These are phyloP conservation scores for Sminthurinus aureus DNA, from an alignment of 2,888 invertebrate genomes.

Conservation along the genomic window DNA sequence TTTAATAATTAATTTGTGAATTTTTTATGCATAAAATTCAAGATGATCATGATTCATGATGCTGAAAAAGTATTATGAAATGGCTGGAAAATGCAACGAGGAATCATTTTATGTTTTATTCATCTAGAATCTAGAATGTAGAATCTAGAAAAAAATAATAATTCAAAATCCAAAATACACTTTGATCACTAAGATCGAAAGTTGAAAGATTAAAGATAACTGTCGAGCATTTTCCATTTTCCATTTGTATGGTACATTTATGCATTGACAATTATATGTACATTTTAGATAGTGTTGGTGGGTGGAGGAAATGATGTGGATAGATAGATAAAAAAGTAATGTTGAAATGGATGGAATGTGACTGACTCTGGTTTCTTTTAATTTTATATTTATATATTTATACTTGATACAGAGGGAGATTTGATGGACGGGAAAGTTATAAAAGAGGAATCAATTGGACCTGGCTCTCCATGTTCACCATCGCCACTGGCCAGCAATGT, in stretches of 20 bases:
- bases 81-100: too few species aligned
- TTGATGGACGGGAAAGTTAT: slow-evolving; percentile 60
- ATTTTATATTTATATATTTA: slow-evolving; percentile 53
- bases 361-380: slow-evolving; percentile 47
- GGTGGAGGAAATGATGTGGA: slow-evolving; percentile 24
- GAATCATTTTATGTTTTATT: too few species aligned
- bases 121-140: too few species aligned
- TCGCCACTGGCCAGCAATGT: slow-evolving; percentile 33
- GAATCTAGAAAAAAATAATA: too few species aligned
- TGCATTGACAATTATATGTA: background rate
- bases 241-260: background rate
- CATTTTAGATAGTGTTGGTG: background rate
- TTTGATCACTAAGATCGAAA: too few species aligned
- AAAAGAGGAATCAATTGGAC: slow-evolving; percentile 58
- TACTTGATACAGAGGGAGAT: slow-evolving; percentile 5
- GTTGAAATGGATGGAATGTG: background rate
- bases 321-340: slow-evolving; percentile 42
- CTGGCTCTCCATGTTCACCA: slow-evolving; percentile 39
- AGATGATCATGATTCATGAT: too few species aligned
- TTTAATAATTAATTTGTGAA: too few species aligned
- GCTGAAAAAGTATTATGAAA: too few species aligned
- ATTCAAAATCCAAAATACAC: too few species aligned
- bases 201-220: too few species aligned
- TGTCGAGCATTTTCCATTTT: too few species aligned
- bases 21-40: too few species aligned